Percentiles rank a stretch among this genome's conserved stretches.
These are phyloP conservation scores for Dissostichus mawsoni DNA, from an alignment of 2,113 vertebrate genomes.

Conservation along the genomic window DNA sequence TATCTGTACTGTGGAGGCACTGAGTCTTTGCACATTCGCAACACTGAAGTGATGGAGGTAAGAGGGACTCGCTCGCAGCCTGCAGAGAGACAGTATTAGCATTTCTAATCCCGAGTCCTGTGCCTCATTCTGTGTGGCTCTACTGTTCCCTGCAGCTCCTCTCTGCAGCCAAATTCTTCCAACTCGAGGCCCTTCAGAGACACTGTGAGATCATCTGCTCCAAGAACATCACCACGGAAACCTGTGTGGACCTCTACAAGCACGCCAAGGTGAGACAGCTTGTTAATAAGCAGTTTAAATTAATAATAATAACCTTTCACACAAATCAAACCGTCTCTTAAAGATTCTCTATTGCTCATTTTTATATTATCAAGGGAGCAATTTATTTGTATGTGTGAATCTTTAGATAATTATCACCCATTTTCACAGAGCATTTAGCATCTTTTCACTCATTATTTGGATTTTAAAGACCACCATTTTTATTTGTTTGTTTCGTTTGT, in stretches of 20 bases:
- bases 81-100: slow-evolving; percentile 5
- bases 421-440: too few relatives aligned
- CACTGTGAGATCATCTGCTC: slow-evolving; percentile 90
- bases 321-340: background rate
- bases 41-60: slow-evolving; percentile 88
- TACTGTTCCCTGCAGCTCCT: slow-evolving; percentile 78
- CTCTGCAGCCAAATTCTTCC: slow-evolving; percentile 86
- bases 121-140: slow-evolving; percentile 39
- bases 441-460: too few relatives aligned
- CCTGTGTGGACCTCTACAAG: slow-evolving; percentile 85
- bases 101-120: slow-evolving; percentile 36
- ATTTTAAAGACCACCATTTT: too few relatives aligned
- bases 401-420: too few relatives aligned
- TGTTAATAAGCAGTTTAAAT: too few relatives aligned
- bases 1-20: slow-evolving; percentile 86
- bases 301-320: background rate
- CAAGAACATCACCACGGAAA: slow-evolving; percentile 86
- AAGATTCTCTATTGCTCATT: too few relatives aligned
- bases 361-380: too few relatives aligned
- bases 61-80: slow-evolving; percentile 18
- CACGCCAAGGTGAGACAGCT: slow-evolving; percentile 80
- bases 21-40: slow-evolving; percentile 84
- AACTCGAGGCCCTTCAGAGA: slow-evolving; percentile 85
- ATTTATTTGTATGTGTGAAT: too few relatives aligned
- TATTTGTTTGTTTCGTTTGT: too few relatives aligned